These are phyloP conservation scores for Python bivittatus DNA, from an alignment of 2,113 vertebrate species.

Conservation along the genomic window DNA sequence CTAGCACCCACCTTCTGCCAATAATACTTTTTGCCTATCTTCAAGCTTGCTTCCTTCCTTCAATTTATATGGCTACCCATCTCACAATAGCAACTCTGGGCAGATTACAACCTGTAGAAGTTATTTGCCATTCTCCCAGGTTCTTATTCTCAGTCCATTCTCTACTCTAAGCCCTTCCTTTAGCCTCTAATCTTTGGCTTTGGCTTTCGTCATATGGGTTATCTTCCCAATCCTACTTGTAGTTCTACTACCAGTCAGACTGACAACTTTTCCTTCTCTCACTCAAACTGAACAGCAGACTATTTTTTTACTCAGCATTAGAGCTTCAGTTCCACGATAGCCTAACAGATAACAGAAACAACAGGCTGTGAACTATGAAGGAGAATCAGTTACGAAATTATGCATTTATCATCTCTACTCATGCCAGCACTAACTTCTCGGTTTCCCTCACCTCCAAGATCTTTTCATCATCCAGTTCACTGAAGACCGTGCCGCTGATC, in stretches of 20 bases:
- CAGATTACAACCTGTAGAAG: neutral
- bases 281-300: neutral
- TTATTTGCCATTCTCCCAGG: neutral
- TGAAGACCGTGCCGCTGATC: slow-evolving; percentile 97
- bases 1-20: neutral
- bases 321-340: neutral
- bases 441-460: slow-evolving; percentile 85
- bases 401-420: neutral
- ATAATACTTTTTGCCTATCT: neutral
- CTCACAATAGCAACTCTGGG: neutral
- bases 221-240: neutral
- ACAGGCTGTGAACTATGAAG: neutral
- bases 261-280: neutral
- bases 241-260: neutral
- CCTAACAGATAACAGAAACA: neutral
- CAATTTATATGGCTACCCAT: neutral
- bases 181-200: neutral
- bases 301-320: neutral
- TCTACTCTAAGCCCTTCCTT: neutral
- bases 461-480: slow-evolving; percentile 93
- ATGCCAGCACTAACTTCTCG: neutral
- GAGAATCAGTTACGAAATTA: neutral
- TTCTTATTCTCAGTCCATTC: neutral
- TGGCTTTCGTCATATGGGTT: neutral
- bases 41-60: neutral